These are phyloP conservation scores for Anhinga rufa DNA, from an alignment of 2,113 vertebrate species.

Conservation along the genomic window DNA sequence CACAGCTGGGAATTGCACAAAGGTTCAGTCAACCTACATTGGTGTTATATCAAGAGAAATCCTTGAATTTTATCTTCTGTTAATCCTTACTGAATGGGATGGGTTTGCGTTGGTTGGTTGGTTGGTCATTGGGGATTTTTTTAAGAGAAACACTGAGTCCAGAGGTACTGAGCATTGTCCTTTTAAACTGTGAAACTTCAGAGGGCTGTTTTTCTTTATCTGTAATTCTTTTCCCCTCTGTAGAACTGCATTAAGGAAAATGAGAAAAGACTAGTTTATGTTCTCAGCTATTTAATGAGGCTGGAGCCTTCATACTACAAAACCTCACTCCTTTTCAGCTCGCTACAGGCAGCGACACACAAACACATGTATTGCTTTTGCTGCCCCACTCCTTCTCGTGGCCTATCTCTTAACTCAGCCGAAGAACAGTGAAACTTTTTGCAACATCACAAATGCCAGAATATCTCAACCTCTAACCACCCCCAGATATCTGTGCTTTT, in stretches of 20 bases:
- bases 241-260: background rate
- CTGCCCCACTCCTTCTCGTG: background rate
- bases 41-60: background rate
- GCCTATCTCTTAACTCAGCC: background rate
- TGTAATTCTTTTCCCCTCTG: background rate
- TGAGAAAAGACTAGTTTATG: conserved; percentile 10
- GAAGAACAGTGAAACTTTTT: background rate
- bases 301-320: background rate
- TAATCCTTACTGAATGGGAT: background rate
- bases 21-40: background rate
- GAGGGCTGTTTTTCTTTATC: conserved; percentile 20
- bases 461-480: background rate
- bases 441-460: background rate
- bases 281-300: conserved; percentile 13
- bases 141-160: background rate
- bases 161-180: background rate
- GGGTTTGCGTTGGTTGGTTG: background rate
- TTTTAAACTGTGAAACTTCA: background rate
- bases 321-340: background rate
- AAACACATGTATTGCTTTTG: background rate
- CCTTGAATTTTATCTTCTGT: background rate
- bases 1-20: background rate
- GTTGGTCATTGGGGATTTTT: background rate
- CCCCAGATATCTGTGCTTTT: background rate
- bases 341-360: background rate